Conservation (phyloP, 37 sponge, comb jelly and placozoan species). For the Beroe ovata region DNA sequence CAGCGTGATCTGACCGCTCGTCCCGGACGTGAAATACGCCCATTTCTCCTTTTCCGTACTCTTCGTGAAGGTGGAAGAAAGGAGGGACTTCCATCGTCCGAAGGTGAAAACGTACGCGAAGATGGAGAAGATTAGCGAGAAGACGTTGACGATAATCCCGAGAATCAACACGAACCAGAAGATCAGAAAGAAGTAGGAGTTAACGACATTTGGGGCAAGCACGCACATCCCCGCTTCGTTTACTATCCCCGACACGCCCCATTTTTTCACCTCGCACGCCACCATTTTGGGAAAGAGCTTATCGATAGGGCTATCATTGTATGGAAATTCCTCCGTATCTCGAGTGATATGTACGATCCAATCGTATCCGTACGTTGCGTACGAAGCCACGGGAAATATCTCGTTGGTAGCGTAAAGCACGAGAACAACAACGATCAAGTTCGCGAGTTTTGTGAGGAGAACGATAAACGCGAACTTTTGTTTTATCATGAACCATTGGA, state of each 20-base stretch:
- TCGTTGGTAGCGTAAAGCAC: slow-evolving; percentile 6
- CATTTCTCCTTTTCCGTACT: neutral
- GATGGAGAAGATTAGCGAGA: neutral
- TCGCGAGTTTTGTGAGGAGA: neutral
- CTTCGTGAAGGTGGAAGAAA: neutral
- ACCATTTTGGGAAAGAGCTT: slow-evolving; percentile 51
- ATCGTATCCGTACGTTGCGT: slow-evolving; percentile 1
- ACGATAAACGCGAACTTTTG: slow-evolving; percentile 38
- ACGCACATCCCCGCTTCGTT: slow-evolving; percentile 48
- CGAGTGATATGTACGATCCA: neutral
- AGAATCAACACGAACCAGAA: slow-evolving; percentile 43
- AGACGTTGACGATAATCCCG: neutral
- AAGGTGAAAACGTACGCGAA: neutral
- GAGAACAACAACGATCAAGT: neutral
- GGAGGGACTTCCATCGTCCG: slow-evolving; percentile 11
- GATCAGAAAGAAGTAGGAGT: slow-evolving; percentile 49
- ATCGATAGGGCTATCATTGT: slow-evolving; percentile 6
- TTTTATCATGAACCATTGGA: neutral
- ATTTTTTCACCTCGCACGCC: slow-evolving; percentile 34
- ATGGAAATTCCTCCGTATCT: neutral
- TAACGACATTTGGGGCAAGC: slow-evolving; percentile 35
- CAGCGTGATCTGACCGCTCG: neutral
- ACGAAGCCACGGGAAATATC: neutral
- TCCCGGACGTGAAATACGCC: slow-evolving; percentile 24
- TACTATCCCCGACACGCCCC: neutral